Evolutionary conservation across 2,113 vertebrate species (phyloP).

Genomic region (Galbula dea): DNA sequence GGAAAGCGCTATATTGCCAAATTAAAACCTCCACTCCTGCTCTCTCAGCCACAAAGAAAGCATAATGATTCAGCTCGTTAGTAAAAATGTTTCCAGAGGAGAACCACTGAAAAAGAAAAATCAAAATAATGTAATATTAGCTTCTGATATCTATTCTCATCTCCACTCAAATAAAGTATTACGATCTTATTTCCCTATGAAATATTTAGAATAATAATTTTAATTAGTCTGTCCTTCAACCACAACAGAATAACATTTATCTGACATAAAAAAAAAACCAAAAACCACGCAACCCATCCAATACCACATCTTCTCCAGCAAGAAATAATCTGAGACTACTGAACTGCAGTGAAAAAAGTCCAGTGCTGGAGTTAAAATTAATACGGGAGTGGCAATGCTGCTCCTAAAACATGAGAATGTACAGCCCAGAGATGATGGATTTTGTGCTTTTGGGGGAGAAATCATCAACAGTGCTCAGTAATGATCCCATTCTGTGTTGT

Average conservation of each 20-base stretch:
- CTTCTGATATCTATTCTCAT: neutral
- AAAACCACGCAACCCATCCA: neutral
- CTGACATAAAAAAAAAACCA: neutral
- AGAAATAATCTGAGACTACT: slow-evolving; percentile 1
- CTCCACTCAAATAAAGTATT: neutral
- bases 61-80: neutral
- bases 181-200: neutral
- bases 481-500: neutral
- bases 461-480: neutral
- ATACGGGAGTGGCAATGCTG: neutral
- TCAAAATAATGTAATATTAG: neutral
- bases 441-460: neutral
- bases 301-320: neutral
- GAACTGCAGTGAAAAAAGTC: neutral
- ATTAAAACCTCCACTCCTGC: neutral
- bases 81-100: neutral
- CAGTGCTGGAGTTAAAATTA: neutral
- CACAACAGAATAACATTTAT: slow-evolving; percentile 27
- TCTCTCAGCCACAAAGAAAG: neutral
- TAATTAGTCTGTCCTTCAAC: neutral
- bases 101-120: neutral
- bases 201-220: neutral
- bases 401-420: neutral
- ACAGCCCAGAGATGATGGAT: neutral
- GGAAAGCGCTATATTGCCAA: slow-evolving; percentile 13